phyloP scores from a whole-genome alignment of 2,113 vertebrate species.

The Sterna hirundo region DNA sequence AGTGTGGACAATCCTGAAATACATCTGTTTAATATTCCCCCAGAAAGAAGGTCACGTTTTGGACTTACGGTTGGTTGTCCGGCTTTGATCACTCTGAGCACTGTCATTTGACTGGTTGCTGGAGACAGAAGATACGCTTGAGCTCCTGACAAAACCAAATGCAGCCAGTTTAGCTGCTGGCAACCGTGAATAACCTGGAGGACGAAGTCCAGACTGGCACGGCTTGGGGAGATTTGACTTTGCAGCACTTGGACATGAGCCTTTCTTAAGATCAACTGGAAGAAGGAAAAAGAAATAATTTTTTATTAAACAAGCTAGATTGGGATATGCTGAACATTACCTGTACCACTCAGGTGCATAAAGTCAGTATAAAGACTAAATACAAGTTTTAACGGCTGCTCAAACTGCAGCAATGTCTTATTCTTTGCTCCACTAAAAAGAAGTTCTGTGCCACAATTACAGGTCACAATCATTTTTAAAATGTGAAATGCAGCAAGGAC shows the following conservation, averaged over 20 bases:
- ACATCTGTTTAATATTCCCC: neutral
- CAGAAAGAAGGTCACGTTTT: neutral
- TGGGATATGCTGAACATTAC: neutral
- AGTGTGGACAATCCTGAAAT: neutral
- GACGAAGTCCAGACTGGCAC: slow-evolving; percentile 88
- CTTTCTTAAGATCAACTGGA: slow-evolving; percentile 82
- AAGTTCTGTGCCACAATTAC: neutral
- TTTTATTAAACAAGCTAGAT: neutral
- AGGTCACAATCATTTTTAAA: neutral
- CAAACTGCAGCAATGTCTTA: neutral
- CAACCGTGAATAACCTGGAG: slow-evolving; percentile 88
- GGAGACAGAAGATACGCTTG: slow-evolving; percentile 88
- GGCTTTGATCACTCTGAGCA: slow-evolving; percentile 78
- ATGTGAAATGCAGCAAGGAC: neutral
- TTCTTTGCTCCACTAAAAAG: neutral
- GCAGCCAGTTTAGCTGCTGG: slow-evolving; percentile 85
- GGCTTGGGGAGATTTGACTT: slow-evolving; percentile 85
- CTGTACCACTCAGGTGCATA: neutral
- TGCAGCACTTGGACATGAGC: slow-evolving; percentile 69
- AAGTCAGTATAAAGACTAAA: neutral
- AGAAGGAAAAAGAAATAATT: neutral
- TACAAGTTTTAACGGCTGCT: neutral
- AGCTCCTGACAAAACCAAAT: slow-evolving; percentile 87
- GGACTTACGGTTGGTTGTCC: slow-evolving; percentile 83
- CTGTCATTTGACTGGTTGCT: slow-evolving; percentile 87